phyloP scores from a whole-genome alignment of 2,113 vertebrate genomes.

The Aptenodytes forsteri region DNA sequence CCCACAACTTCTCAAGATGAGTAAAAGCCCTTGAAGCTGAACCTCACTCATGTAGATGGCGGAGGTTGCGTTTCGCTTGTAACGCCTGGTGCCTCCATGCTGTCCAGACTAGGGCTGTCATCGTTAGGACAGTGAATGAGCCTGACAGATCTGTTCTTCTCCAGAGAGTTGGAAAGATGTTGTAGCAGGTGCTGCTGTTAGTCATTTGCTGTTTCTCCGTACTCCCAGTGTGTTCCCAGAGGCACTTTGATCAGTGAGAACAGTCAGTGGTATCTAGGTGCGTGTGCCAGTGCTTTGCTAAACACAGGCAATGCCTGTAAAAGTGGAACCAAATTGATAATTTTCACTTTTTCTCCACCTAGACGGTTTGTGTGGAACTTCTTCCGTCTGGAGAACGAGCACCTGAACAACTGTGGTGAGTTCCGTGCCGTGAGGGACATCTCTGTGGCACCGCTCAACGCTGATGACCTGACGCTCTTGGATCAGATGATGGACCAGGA shows the following conservation, averaged over 20 bases:
- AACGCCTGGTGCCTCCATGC: background rate
- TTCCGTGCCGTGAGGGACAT: slow-evolving; percentile 97
- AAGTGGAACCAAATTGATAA: rapidly evolving
- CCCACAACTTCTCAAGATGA: background rate
- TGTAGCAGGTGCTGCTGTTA: background rate
- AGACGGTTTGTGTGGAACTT: slow-evolving; percentile 99
- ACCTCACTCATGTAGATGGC: background rate
- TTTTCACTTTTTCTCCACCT: background rate
- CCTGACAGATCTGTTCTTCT: background rate
- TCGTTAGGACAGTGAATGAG: background rate
- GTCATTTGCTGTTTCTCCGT: rapidly evolving
- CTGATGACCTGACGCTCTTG: slow-evolving; percentile 95
- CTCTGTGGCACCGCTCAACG: slow-evolving; percentile 95
- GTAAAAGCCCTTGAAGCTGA: background rate
- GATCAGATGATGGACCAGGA: slow-evolving; percentile 99
- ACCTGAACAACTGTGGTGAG: slow-evolving; percentile 98
- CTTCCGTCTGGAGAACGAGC: slow-evolving; percentile 98
- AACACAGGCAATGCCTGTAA: rapidly evolving
- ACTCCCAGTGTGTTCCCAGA: background rate
- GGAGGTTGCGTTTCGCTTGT: background rate
- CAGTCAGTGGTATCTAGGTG: background rate
- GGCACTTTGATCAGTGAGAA: background rate
- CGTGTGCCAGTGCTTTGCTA: background rate
- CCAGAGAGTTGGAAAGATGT: background rate
- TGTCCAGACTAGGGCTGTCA: background rate